Conservation (phyloP, 1,140 invertebrate species). For the Rhopalosiphum maidis region DNA sequence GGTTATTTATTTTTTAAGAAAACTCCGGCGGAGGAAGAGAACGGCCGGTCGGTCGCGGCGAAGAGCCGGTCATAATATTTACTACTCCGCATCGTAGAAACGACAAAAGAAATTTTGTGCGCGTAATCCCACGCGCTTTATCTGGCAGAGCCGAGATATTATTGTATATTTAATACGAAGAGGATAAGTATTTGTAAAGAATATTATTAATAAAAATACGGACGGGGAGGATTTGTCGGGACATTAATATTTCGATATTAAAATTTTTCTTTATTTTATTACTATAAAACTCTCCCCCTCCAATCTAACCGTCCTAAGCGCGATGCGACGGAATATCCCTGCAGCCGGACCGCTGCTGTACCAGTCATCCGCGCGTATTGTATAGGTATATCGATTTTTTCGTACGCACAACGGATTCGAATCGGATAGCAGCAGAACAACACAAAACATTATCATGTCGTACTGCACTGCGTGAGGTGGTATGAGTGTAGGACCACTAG, state of each 20-base stretch:
- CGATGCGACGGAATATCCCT: neutral
- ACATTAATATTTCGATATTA: conserved; percentile 51
- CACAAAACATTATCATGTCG: neutral
- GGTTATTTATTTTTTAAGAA: conserved; percentile 15
- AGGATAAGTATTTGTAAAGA: conserved; percentile 28
- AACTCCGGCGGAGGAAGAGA: too few relatives aligned
- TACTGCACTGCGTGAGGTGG: neutral
- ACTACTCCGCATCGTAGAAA: conserved; percentile 4
- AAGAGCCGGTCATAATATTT: conserved; percentile 20
- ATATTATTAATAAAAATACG: conserved; percentile 40
- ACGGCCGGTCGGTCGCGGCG: neutral
- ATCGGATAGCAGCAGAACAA: neutral
- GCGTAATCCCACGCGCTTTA: conserved; percentile 29
- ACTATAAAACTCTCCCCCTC: neutral
- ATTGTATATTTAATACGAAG: neutral
- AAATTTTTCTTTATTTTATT: conserved; percentile 51
- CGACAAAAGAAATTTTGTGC: conserved; percentile 36
- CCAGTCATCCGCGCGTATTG: neutral
- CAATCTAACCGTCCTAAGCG: too few relatives aligned
- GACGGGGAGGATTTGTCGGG: conserved; percentile 29
- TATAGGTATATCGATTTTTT: conserved; percentile 26
- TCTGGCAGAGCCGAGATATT: neutral
- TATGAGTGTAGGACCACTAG: neutral
- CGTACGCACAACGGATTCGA: neutral
- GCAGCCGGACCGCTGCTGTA: neutral